Percentiles rank a stretch among this genome's conserved stretches.
phyloP scores from a whole-genome alignment of 2,888 invertebrate species.

The Standfussiana lucernea region DNA sequence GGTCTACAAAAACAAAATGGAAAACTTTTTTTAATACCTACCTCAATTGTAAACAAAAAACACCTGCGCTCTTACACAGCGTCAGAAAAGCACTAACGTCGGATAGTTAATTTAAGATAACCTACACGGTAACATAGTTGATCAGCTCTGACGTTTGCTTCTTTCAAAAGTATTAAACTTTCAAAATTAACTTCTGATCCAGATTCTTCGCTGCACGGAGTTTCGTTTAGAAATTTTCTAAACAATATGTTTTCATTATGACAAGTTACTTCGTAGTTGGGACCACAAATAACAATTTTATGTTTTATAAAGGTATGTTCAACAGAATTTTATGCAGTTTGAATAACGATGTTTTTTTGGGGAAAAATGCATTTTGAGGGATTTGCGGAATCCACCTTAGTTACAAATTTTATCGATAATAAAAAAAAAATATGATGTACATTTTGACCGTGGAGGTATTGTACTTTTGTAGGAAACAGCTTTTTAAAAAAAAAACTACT shows the following conservation, averaged over 20 bases:
- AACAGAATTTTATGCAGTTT: neutral
- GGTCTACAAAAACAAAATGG: too few relatives aligned
- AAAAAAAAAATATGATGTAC: too few relatives aligned
- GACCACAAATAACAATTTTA: slow-evolving; percentile 18
- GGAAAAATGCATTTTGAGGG: too few relatives aligned
- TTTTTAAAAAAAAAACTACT: too few relatives aligned
- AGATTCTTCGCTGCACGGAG: slow-evolving; percentile 25
- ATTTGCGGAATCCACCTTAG: too few relatives aligned
- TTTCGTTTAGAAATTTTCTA: slow-evolving; percentile 42
- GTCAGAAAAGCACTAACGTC: slow-evolving; percentile 12
- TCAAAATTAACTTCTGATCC: slow-evolving; percentile 60
- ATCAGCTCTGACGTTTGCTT: slow-evolving; percentile 44
- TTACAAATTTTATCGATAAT: too few relatives aligned
- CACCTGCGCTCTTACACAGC: slow-evolving; percentile 6
- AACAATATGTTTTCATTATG: slow-evolving; percentile 57
- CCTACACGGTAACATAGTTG: slow-evolving; percentile 29
- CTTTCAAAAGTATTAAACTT: slow-evolving; percentile 53
- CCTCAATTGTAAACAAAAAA: slow-evolving; percentile 30
- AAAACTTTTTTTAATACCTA: neutral
- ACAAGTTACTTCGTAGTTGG: slow-evolving; percentile 22
- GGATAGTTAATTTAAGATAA: slow-evolving; percentile 48
- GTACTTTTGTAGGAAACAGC: too few relatives aligned
- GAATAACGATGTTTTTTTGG: too few relatives aligned
- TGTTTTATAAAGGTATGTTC: neutral
- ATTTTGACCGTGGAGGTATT: too few relatives aligned